phyloP scores from a whole-genome alignment of 2,888 invertebrate species.

The Drosophila kambysellisi region DNA sequence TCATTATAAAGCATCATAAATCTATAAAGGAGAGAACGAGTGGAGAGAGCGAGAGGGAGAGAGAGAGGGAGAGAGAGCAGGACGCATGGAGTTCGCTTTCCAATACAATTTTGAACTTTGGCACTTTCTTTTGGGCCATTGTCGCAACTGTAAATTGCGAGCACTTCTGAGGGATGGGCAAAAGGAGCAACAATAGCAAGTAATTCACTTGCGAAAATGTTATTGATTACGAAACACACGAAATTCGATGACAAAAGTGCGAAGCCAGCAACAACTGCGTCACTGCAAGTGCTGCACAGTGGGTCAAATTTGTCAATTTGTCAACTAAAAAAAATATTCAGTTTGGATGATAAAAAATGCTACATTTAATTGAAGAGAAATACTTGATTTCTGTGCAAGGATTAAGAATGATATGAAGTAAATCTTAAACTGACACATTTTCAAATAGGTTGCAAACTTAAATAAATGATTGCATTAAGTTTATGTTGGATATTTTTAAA shows the following conservation, averaged over 20 bases:
- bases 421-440: neutral
- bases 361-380: neutral
- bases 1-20: slow-evolving; percentile 85
- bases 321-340: neutral
- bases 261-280: slow-evolving; percentile 52
- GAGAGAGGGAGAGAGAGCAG: neutral
- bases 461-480: neutral
- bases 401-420: neutral
- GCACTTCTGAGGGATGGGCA: slow-evolving; percentile 15
- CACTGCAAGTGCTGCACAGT: slow-evolving; percentile 47
- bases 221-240: slow-evolving; percentile 75
- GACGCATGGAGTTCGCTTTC: slow-evolving; percentile 19
- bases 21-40: slow-evolving; percentile 67
- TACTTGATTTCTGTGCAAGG: neutral
- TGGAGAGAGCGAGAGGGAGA: neutral
- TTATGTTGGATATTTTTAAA: neutral
- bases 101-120: slow-evolving; percentile 68
- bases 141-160: slow-evolving; percentile 35
- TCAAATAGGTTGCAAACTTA: neutral
- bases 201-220: slow-evolving; percentile 79
- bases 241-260: slow-evolving; percentile 66
- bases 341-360: too few species aligned
- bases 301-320: slow-evolving; percentile 3
- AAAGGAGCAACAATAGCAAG: slow-evolving; percentile 61
- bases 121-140: slow-evolving; percentile 60